Evolutionary conservation across 1,140 invertebrate genomes (phyloP), one percentile per base, ranked within the genome.

Genomic region (Panagrolaimus sp.): DNA sequence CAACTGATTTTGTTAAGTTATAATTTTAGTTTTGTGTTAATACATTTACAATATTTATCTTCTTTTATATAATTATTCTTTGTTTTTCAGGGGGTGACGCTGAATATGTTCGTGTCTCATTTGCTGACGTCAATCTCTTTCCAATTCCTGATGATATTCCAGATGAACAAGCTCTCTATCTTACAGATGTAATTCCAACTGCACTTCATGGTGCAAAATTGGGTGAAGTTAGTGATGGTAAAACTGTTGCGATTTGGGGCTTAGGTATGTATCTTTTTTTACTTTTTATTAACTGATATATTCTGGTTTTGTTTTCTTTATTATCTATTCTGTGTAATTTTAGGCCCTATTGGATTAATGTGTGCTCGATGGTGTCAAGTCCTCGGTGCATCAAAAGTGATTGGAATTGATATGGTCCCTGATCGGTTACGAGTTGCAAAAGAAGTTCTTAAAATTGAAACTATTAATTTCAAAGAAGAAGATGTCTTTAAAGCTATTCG

Each of bases 121-220:
- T 72, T 62, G 71, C 71, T 9, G 71, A 72, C 44, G 23, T 72
- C 2, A 72, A 72, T 53, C 73, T 72, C 45, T 45, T 72, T 11
- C 71, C 69, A 9, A 27, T 72, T 9, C 71, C 71, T 14, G 57
- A 65, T 27, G 71, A 72, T 42, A 38, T 72, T 16, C 62, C 70
- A 14, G 71, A 72, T 51, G 70, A 72, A 13, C 73, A 72, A 45
- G 71, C 70, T 27, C 47, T 72, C 7, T 72, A 66, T 51, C 23
- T 72, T n/a, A 70, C 71, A 16, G 71, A 72, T 73, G 48, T 72
- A 16, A 53, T 72, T 42, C 69, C 51, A 47, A 72, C 71, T 42
- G 64, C 69, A n/a, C 73, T 69, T 23, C 31, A 38, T 38, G 31
- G 31, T 4, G 31, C 31, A 7, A 38, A 38, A 38, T 38, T 38